phyloP scores from a whole-genome alignment of 2,113 vertebrate genomes.

The Mellivora capensis region DNA sequence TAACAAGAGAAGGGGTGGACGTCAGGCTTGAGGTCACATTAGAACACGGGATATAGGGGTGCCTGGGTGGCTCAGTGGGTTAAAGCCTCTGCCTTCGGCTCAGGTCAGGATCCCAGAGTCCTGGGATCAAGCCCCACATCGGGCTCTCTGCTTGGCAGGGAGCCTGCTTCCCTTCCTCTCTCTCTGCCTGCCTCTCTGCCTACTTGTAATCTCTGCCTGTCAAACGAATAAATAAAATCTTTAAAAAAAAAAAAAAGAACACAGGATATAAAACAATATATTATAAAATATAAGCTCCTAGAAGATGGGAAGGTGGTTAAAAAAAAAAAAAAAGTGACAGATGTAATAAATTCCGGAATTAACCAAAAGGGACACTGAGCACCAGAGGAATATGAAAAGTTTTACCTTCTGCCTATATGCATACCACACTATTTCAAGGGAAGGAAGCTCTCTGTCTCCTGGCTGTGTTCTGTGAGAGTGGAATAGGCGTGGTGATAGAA shows the following conservation, averaged over 20 bases:
- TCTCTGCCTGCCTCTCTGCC: no score
- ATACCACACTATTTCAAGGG: background rate
- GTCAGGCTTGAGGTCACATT: background rate
- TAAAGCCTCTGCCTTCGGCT: no score
- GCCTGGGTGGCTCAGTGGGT: no score
- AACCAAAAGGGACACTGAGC: background rate
- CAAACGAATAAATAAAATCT: no score
- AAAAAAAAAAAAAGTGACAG: background rate
- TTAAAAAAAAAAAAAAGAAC: no score
- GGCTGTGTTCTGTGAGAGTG: background rate
- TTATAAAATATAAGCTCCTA: background rate
- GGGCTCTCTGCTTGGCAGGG: no score
- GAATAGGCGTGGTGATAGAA: background rate
- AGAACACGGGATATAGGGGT: background rate
- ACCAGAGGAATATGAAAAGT: background rate
- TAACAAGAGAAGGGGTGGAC: background rate
- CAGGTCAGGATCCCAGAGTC: no score
- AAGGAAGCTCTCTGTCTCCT: fast-evolving
- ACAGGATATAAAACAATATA: background rate
- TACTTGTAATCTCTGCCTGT: no score
- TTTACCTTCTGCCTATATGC: background rate
- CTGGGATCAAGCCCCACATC: no score
- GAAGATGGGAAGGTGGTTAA: background rate
- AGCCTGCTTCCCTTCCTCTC: no score
- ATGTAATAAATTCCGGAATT: background rate